Percentiles rank a stretch among this genome's conserved stretches.
Evolutionary conservation across 1,140 invertebrate species (phyloP).

Genomic region (Leptinotarsa defecta): DNA sequence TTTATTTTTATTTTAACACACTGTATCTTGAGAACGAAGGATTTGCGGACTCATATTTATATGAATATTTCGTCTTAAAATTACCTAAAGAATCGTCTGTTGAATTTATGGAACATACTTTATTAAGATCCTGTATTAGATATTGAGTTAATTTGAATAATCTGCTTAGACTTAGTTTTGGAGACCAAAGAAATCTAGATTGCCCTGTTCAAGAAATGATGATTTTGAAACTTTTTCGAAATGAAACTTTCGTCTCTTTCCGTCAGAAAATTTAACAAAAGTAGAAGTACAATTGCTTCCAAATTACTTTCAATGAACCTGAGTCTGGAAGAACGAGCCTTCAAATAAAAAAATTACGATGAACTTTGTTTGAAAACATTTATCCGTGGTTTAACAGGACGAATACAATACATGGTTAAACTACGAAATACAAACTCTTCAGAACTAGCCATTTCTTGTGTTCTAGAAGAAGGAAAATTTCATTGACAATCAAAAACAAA

Average conservation of each 20-base stretch:
- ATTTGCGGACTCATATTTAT: too few relatives aligned
- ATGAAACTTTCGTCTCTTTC: conserved; percentile 19
- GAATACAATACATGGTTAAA: conserved; percentile 23
- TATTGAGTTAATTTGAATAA: conserved; percentile 4
- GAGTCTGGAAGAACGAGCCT: neutral
- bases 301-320: conserved; percentile 15
- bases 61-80: too few relatives aligned
- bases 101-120: too few relatives aligned
- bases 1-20: too few relatives aligned
- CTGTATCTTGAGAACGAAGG: too few relatives aligned
- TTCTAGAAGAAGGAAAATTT: too few relatives aligned
- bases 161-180: conserved; percentile 4
- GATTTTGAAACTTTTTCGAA: conserved; percentile 10
- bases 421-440: too few relatives aligned
- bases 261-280: conserved; percentile 20
- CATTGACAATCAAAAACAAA: too few relatives aligned
- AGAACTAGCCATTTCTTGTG: too few relatives aligned
- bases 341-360: conserved; percentile 24
- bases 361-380: conserved; percentile 25
- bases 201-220: conserved; percentile 1
- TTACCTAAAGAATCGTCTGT: too few relatives aligned
- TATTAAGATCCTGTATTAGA: neutral
- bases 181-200: conserved; percentile 28
- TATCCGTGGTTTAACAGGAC: conserved; percentile 19
- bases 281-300: conserved; percentile 11